phyloP scores from a whole-genome alignment of 2,888 invertebrate species.

The Noctua fimbriata region DNA sequence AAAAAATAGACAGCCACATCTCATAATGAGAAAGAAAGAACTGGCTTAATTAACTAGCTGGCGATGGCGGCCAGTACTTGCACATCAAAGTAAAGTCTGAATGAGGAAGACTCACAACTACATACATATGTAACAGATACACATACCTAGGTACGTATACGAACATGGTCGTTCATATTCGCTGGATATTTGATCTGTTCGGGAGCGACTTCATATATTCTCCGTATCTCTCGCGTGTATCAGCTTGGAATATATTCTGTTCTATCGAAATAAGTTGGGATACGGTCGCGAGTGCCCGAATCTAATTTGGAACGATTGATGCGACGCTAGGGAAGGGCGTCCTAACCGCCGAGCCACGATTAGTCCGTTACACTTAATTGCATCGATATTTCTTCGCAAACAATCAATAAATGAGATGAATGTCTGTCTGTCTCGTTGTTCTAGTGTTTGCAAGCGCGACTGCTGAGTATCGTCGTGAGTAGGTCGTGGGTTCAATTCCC shows the following conservation, averaged over 20 bases:
- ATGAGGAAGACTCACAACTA: slow-evolving; percentile 16
- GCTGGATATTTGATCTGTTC: slow-evolving; percentile 61
- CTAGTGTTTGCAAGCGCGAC: too few species aligned
- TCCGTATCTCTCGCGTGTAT: slow-evolving; percentile 53
- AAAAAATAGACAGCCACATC: slow-evolving; percentile 19
- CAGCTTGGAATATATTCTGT: slow-evolving; percentile 64
- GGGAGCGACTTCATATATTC: slow-evolving; percentile 52
- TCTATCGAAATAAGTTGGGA: slow-evolving; percentile 60
- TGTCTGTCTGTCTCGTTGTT: neutral
- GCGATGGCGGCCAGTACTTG: slow-evolving; percentile 34
- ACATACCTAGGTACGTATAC: slow-evolving; percentile 11
- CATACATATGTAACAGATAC: slow-evolving; percentile 5
- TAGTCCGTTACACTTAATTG: slow-evolving; percentile 67
- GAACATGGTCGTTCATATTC: slow-evolving; percentile 48
- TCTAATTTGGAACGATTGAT: slow-evolving; percentile 74
- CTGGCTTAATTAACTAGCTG: slow-evolving; percentile 44
- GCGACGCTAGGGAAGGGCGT: slow-evolving; percentile 52
- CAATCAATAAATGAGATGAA: slow-evolving; percentile 65
- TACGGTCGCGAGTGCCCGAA: slow-evolving; percentile 65
- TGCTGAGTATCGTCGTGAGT: too few species aligned
- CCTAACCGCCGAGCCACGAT: slow-evolving; percentile 62
- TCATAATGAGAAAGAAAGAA: slow-evolving; percentile 38
- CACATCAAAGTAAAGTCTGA: slow-evolving; percentile 45
- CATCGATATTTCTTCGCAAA: slow-evolving; percentile 68
- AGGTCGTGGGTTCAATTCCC: too few species aligned